Evolutionary conservation across 2,113 vertebrate species (phyloP).

Genomic region (Hippocampus guttulatus): DNA sequence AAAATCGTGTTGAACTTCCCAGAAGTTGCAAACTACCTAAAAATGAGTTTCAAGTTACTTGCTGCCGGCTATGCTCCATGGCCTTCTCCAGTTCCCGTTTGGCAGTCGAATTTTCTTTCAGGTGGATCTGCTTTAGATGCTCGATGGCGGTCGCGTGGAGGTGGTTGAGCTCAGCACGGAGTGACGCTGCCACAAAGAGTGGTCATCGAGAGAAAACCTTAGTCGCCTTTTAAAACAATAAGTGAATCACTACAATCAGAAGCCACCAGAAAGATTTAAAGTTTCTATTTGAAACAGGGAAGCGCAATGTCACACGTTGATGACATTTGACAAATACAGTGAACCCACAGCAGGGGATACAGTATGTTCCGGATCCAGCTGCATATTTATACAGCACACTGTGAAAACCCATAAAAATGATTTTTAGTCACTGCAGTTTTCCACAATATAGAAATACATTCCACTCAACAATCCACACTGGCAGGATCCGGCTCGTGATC

Average conservation of each 20-base stretch:
- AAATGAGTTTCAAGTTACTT: constrained; percentile 59
- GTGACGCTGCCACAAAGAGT: constrained; percentile 73
- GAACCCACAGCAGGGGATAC: no score
- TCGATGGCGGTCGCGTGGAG: constrained; percentile 89
- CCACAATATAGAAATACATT: no score
- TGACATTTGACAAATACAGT: not conserved
- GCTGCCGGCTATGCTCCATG: constrained; percentile 80
- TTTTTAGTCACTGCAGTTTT: no score
- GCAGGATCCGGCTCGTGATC: not conserved
- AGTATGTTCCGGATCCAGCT: no score
- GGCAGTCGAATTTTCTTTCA: constrained; percentile 80
- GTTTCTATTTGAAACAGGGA: not conserved
- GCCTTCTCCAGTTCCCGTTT: constrained; percentile 85
- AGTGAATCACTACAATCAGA: not conserved
- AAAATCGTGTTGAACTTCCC: not conserved
- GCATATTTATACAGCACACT: no score
- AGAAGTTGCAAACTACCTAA: not conserved
- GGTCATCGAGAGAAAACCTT: not conserved
- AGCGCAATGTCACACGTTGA: not conserved
- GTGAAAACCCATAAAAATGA: not conserved
- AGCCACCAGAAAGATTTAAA: not conserved
- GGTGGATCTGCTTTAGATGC: constrained; percentile 84
- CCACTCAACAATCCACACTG: no score
- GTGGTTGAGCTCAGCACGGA: constrained; percentile 93
- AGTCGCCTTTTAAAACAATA: not conserved